Percentiles rank a stretch among this genome's conserved stretches.
phyloP scores from a whole-genome alignment of 2,797 vertebrate genomes.

The Aphelocoma californica region DNA sequence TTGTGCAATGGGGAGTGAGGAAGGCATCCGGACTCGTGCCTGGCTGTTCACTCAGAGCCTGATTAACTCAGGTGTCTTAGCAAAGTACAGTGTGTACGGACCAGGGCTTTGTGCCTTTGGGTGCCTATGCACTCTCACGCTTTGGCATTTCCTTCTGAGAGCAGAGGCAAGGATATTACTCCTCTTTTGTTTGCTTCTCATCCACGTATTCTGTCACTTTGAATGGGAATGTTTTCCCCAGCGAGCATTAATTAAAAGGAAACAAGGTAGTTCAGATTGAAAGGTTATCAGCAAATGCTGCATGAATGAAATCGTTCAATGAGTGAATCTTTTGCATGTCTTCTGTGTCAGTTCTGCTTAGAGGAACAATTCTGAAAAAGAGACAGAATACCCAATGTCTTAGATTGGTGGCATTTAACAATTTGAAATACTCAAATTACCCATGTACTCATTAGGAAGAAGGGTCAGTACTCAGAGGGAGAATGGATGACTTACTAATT shows the following conservation, averaged over 20 bases:
- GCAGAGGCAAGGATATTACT: neutral
- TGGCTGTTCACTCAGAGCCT: neutral
- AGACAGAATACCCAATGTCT: neutral
- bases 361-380: neutral
- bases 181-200: neutral
- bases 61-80: fast-evolving
- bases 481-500: neutral
- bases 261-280: neutral
- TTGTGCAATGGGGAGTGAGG: neutral
- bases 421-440: neutral
- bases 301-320: neutral
- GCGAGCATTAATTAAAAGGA: neutral
- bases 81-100: neutral
- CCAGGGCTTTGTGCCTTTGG: neutral
- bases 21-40: neutral
- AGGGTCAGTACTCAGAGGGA: neutral
- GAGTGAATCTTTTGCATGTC: neutral
- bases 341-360: neutral
- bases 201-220: fast-evolving
- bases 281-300: neutral
- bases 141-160: neutral
- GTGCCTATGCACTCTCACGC: neutral
- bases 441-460: neutral
- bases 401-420: neutral
- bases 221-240: neutral